A percentile compares a stretch with the other conserved stretches of the same genome.
Evolutionary conservation across 1,140 invertebrate species (phyloP).

Genomic region (Aphaenogaster ashmeadi): DNA sequence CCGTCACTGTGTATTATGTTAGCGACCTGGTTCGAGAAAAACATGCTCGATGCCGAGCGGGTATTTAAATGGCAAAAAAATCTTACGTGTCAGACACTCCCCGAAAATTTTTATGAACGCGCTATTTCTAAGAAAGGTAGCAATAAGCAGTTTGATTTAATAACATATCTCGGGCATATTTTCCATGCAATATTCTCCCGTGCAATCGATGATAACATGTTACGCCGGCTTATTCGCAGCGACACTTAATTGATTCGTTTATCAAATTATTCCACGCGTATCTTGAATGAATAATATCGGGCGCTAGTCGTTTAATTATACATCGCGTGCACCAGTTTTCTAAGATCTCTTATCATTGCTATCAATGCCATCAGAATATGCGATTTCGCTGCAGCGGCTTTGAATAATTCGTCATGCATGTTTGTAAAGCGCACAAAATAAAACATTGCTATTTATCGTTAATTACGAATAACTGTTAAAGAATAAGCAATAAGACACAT

Average conservation of each 20-base stretch:
- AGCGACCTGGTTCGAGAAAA: background rate
- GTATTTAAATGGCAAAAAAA: slow-evolving; percentile 46
- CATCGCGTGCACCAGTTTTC: slow-evolving; percentile 9
- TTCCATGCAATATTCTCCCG: slow-evolving; percentile 19
- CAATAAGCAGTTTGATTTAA: slow-evolving; percentile 53
- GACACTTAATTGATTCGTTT: slow-evolving; percentile 62
- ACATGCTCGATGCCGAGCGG: background rate
- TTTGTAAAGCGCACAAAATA: background rate
- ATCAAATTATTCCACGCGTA: slow-evolving; percentile 52
- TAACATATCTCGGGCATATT: slow-evolving; percentile 38
- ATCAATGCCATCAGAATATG: background rate
- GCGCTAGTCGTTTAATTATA: slow-evolving; percentile 44
- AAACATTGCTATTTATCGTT: background rate
- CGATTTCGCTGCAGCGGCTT: background rate
- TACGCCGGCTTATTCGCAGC: slow-evolving; percentile 7
- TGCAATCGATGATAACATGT: slow-evolving; percentile 52
- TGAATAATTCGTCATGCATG: slow-evolving; percentile 20
- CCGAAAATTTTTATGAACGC: slow-evolving; percentile 29
- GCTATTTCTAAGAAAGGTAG: slow-evolving; percentile 48
- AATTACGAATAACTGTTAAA: background rate
- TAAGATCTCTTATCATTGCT: background rate
- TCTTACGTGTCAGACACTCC: slow-evolving; percentile 30
- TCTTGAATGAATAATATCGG: slow-evolving; percentile 46
- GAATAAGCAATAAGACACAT: background rate
- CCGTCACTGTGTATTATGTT: slow-evolving; percentile 24